Percentiles rank a stretch among this genome's conserved stretches.
phyloP scores from a whole-genome alignment of 2,797 vertebrate species.

The Lateolabrax maculatus region DNA sequence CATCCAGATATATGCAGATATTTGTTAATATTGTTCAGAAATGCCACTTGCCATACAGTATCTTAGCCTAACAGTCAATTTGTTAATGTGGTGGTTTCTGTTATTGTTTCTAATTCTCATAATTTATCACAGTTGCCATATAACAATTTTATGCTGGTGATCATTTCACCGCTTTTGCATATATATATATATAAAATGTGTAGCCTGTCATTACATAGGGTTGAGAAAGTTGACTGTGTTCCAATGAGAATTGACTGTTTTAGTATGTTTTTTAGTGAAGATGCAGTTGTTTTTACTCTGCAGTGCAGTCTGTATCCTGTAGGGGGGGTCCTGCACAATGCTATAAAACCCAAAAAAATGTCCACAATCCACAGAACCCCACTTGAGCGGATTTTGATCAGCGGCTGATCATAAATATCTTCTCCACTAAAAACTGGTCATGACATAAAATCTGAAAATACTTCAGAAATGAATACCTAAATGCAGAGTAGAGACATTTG shows the following conservation, averaged over 20 bases:
- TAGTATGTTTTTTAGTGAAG: neutral
- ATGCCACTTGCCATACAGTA: neutral
- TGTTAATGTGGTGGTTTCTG: neutral
- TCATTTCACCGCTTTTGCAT: neutral
- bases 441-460: slow-evolving; percentile 29
- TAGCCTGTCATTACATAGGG: neutral
- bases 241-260: neutral
- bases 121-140: neutral
- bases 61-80: neutral
- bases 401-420: slow-evolving; percentile 26
- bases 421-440: slow-evolving; percentile 15
- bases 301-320: slow-evolving; percentile 63
- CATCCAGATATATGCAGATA: neutral
- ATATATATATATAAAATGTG: neutral
- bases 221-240: neutral
- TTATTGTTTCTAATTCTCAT: neutral
- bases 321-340: slow-evolving; percentile 80
- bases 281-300: neutral
- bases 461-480: slow-evolving; percentile 24
- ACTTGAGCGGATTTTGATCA: slow-evolving; percentile 24
- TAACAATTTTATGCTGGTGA: neutral
- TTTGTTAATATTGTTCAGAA: neutral
- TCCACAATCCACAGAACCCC: slow-evolving; percentile 5
- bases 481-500: slow-evolving; percentile 12
- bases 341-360: slow-evolving; percentile 38